A percentile compares a stretch with the other conserved stretches of the same genome.
Evolutionary conservation across 2,113 vertebrate genomes (phyloP).

Genomic region (Noctilio leporinus): DNA sequence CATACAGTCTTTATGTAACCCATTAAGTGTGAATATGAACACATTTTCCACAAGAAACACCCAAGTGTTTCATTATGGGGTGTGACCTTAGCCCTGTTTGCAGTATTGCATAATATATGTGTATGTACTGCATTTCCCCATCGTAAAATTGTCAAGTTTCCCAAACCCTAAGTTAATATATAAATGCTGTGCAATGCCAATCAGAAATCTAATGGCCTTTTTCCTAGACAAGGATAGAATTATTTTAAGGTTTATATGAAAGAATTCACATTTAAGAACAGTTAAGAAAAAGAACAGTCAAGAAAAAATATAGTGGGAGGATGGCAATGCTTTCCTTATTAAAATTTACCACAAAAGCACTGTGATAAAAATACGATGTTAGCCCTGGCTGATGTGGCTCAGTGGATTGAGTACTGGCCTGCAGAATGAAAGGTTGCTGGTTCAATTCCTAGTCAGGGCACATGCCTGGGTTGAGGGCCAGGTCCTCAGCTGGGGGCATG

Average conservation of each 20-base stretch:
- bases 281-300: background rate
- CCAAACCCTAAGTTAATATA: constrained; percentile 2
- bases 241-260: constrained; percentile 36
- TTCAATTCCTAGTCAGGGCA: too few species aligned
- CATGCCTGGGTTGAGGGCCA: too few species aligned
- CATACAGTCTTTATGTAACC: constrained; percentile 7
- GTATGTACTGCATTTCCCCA: background rate
- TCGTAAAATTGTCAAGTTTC: background rate
- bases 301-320: constrained; percentile 19
- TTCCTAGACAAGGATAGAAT: background rate
- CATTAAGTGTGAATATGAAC: background rate
- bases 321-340: constrained; percentile 1
- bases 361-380: constrained; percentile 24
- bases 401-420: too few species aligned
- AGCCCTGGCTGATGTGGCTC: too few species aligned
- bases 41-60: constrained; percentile 16
- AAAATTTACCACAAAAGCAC: constrained; percentile 36
- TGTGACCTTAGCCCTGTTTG: background rate
- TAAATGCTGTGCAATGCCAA: background rate
- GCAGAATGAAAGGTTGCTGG: too few species aligned
- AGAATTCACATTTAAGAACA: constrained; percentile 42
- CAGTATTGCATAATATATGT: background rate
- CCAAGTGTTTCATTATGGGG: background rate
- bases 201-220: background rate
- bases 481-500: too few species aligned